Evolutionary conservation across 2,888 invertebrate genomes (phyloP).

Genomic region (Caenorhabditis wallacei): DNA sequence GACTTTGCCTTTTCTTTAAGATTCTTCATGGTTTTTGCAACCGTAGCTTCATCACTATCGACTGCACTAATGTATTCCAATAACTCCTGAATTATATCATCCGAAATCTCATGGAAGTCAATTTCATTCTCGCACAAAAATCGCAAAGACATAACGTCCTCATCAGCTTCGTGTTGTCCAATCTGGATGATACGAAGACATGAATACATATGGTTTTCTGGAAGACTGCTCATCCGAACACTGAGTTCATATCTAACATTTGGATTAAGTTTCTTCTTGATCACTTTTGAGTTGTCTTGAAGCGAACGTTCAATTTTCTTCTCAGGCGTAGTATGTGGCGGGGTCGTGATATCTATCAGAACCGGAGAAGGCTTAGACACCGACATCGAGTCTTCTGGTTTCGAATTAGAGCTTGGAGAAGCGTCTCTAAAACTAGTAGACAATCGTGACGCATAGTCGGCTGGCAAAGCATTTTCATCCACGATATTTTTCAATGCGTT

Average conservation of each 20-base stretch:
- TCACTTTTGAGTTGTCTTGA: no score
- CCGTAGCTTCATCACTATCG: not conserved
- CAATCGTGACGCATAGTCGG: no score
- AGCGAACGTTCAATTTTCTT: not conserved
- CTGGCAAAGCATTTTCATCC: no score
- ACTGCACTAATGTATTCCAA: slow-evolving; percentile 29
- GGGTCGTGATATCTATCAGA: no score
- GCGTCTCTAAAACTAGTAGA: no score
- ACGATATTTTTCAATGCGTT: no score
- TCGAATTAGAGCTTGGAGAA: no score
- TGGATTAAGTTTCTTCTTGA: not conserved
- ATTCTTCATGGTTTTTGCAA: not conserved
- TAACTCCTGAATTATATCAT: slow-evolving; percentile 25
- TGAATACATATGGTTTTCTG: slow-evolving; percentile 9
- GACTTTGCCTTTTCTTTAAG: slow-evolving; percentile 16
- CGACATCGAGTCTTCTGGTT: no score
- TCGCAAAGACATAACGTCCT: not conserved
- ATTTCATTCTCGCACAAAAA: slow-evolving; percentile 35
- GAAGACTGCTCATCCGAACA: not conserved
- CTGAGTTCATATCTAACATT: not conserved
- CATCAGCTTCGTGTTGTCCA: not conserved
- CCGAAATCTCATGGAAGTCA: slow-evolving; percentile 14
- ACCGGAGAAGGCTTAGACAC: no score
- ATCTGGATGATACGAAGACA: slow-evolving; percentile 46
- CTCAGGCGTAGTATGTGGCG: no score